Evolutionary conservation across 2,113 vertebrate genomes (phyloP).

Genomic region (Macrotus californicus): DNA sequence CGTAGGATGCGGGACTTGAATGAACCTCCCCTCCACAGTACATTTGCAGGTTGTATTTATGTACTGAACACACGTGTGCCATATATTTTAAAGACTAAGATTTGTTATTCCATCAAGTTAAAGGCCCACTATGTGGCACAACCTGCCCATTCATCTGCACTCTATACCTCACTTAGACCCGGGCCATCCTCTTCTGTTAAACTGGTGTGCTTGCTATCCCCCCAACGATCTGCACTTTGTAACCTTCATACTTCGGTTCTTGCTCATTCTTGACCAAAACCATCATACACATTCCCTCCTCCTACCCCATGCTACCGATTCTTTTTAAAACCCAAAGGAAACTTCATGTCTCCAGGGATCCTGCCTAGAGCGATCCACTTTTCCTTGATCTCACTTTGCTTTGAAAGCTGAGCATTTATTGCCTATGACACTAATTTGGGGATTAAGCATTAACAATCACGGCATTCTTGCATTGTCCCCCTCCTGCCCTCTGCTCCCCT

Average conservation of each 20-base stretch:
- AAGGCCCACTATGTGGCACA: not conserved
- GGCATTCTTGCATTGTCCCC: not conserved
- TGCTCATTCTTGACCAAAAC: not conserved
- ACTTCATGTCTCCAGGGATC: not conserved
- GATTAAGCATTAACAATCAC: not conserved
- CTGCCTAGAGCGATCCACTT: not conserved
- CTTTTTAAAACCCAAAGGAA: slow-evolving; percentile 29
- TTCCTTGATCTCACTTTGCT: not conserved
- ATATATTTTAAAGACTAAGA: not conserved
- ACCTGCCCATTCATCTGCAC: not conserved
- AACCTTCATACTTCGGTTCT: not conserved
- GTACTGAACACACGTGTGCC: not conserved
- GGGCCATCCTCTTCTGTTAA: not conserved
- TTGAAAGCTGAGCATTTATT: slow-evolving; percentile 21
- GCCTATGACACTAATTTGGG: not conserved
- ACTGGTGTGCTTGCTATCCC: not conserved
- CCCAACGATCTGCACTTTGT: not conserved
- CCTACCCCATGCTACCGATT: not conserved
- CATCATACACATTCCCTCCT: not conserved
- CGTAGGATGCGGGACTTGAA: slow-evolving; percentile 28
- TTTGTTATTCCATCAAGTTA: not conserved
- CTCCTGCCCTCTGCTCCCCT: not conserved
- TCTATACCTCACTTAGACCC: not conserved
- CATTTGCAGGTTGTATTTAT: slow-evolving; percentile 17
- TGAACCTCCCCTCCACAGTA: not conserved